phyloP scores from a whole-genome alignment of 2,113 vertebrate species.

The Osmerus eperlanus region DNA sequence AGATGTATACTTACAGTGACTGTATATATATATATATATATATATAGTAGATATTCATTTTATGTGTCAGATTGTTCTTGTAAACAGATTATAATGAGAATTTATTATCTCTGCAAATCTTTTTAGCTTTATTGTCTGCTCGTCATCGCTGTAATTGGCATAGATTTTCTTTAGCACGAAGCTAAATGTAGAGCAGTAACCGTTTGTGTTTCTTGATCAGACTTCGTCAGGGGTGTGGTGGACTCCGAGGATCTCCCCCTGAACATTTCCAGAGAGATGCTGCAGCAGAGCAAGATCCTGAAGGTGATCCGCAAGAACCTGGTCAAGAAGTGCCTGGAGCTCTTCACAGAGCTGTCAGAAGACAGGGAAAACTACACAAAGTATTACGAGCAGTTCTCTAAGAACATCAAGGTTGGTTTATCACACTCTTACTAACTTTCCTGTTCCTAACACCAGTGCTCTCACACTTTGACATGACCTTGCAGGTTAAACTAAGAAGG shows the following conservation, averaged over 20 bases:
- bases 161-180: no score
- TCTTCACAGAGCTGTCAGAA: constrained; percentile 89
- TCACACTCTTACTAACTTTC: no score
- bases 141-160: no score
- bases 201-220: constrained; percentile 45
- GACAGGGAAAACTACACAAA: constrained; percentile 99
- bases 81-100: no score
- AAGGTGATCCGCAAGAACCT: constrained; percentile 97
- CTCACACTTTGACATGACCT: neutral
- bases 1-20: neutral
- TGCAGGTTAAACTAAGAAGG: no score
- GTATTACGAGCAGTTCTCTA: constrained; percentile 94
- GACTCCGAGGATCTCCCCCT: constrained; percentile 96
- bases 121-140: no score
- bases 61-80: no score
- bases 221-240: constrained; percentile 94
- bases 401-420: constrained; percentile 88
- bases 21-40: neutral
- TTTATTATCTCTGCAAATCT: no score
- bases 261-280: constrained; percentile 96
- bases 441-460: neutral
- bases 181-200: constrained; percentile 4
- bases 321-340: constrained; percentile 95
- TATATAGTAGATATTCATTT: no score
- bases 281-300: constrained; percentile 97